These are phyloP conservation scores for Micrastur ruficollis DNA, from an alignment of 2,797 vertebrate genomes.

Conservation along the genomic window DNA sequence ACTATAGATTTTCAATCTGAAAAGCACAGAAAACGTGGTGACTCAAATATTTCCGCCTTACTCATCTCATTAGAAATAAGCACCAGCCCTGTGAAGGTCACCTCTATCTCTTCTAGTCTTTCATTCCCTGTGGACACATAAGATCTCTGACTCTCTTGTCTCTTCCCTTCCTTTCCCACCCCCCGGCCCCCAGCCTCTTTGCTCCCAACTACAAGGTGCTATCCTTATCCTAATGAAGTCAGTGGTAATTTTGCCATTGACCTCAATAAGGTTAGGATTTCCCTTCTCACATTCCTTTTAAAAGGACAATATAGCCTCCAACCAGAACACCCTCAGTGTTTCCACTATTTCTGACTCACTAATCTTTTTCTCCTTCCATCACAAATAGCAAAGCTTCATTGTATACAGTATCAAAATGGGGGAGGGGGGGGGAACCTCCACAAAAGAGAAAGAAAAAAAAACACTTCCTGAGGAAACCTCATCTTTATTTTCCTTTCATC, in stretches of 20 bases:
- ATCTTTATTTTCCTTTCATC: not conserved
- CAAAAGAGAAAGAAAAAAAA: not conserved
- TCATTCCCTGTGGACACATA: not conserved
- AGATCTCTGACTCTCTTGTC: not conserved
- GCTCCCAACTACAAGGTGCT: not conserved
- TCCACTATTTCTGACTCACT: not conserved
- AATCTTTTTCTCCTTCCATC: not conserved
- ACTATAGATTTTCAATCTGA: not conserved
- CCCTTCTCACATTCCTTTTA: not conserved
- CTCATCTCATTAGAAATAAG: not conserved
- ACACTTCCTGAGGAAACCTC: not conserved
- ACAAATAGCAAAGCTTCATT: not conserved
- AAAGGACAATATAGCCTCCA: not conserved
- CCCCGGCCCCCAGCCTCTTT: too few species aligned
- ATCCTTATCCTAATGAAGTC: not conserved
- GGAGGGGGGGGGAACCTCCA: too few species aligned
- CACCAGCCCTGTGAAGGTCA: not conserved
- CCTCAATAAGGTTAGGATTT: not conserved
- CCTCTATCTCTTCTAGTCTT: not conserved
- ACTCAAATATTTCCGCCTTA: not conserved
- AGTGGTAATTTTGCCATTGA: not conserved
- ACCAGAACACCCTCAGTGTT: not conserved
- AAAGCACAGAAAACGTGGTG: not conserved
- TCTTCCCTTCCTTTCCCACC: not conserved
- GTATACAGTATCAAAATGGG: not conserved